A percentile compares a stretch with the other conserved stretches of the same genome.
Evolutionary conservation across 2,113 vertebrate genomes (phyloP).

Genomic region (Saguinus imperator): DNA sequence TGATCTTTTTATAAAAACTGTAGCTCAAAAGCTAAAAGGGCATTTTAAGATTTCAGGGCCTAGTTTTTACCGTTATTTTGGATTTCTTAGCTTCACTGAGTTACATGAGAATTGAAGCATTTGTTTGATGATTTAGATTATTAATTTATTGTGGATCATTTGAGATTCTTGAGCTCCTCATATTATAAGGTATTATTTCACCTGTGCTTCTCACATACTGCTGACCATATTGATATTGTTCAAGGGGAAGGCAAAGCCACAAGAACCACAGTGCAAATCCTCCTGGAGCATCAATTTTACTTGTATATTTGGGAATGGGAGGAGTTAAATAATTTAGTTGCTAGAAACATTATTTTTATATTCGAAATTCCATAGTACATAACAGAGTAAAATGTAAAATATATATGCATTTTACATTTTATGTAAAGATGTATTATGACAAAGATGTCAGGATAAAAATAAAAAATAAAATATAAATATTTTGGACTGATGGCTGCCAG

Average conservation of each 20-base stretch:
- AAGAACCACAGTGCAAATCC: background rate
- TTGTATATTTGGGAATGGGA: conserved; percentile 9
- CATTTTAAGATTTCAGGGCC: conserved; percentile 15
- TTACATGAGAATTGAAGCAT: background rate
- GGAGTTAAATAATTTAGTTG: background rate
- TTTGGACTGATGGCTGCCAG: background rate
- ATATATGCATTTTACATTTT: background rate
- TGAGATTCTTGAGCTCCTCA: background rate
- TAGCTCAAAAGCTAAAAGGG: conserved; percentile 34
- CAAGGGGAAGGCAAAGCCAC: background rate
- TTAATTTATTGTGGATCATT: background rate
- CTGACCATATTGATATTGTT: background rate
- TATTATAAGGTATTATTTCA: background rate
- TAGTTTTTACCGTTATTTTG: background rate
- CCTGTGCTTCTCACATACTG: background rate
- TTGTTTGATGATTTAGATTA: background rate
- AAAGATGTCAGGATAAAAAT: no score
- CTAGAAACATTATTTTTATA: conserved; percentile 8
- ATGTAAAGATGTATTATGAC: no score
- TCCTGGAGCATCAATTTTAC: background rate
- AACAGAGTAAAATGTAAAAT: background rate
- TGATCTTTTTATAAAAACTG: conserved; percentile 58
- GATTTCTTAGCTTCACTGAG: background rate
- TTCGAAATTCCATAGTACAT: background rate
- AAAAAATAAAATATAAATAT: conserved; percentile 9